These are phyloP conservation scores for Kobus ellipsiprymnus DNA, from an alignment of 2,113 vertebrate genomes.

Conservation along the genomic window DNA sequence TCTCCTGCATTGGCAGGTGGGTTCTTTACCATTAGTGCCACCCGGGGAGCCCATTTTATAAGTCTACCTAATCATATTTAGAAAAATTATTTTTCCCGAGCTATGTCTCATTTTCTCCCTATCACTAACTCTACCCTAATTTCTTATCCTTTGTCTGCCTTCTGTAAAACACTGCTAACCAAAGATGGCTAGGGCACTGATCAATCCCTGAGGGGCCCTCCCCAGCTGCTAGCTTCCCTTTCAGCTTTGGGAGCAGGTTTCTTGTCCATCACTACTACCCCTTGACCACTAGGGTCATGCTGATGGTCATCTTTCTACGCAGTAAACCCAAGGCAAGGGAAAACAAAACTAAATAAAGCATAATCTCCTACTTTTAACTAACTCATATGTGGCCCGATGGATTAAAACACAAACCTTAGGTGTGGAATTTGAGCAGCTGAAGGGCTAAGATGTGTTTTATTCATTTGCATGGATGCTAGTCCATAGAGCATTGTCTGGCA, in stretches of 20 bases:
- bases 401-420: not conserved
- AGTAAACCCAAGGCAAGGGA: not conserved
- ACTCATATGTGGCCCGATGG: not conserved
- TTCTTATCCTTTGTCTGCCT: not conserved
- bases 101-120: not conserved
- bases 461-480: not conserved
- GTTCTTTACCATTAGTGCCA: not conserved
- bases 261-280: not conserved
- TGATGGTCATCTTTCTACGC: not conserved
- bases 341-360: not conserved
- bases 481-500: not conserved
- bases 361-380: not conserved
- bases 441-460: not conserved
- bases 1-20: not conserved
- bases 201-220: not conserved
- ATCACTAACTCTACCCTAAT: not conserved
- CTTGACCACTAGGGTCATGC: not conserved
- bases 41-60: not conserved
- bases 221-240: not conserved
- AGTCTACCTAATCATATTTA: not conserved
- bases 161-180: not conserved
- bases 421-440: not conserved
- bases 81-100: not conserved
- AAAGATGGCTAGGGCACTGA: not conserved
- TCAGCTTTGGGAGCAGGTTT: not conserved